Evolutionary conservation across 2,888 invertebrate species (phyloP).

Genomic region (Himalopsyche japonica): DNA sequence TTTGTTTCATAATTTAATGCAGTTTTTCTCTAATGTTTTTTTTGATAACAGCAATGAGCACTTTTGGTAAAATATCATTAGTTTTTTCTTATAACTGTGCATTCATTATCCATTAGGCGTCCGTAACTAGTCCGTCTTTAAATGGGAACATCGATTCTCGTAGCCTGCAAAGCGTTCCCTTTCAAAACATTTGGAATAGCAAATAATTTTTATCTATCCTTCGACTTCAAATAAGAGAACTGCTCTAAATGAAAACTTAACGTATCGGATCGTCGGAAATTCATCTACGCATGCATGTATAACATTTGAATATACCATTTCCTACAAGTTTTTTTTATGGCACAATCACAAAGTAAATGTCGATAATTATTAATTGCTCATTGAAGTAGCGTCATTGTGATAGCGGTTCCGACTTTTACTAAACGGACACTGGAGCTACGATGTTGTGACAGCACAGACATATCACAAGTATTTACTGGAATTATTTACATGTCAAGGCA

Average conservation of each 20-base stretch:
- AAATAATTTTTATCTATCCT: conserved; percentile 27
- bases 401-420: neutral
- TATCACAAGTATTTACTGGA: conserved; percentile 35
- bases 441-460: conserved; percentile 28
- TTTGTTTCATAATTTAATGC: conserved; percentile 52
- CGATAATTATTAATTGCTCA: conserved; percentile 2
- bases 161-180: conserved; percentile 7
- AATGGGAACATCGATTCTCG: conserved; percentile 15
- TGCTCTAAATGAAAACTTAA: conserved; percentile 25
- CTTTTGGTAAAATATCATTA: conserved; percentile 66
- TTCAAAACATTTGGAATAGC: conserved; percentile 22
- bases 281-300: conserved; percentile 24
- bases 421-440: neutral
- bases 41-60: conserved; percentile 69
- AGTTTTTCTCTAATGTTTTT: conserved; percentile 59
- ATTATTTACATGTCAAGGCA: conserved; percentile 38
- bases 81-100: conserved; percentile 44
- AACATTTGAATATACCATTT: conserved; percentile 27
- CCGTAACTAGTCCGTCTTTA: conserved; percentile 27
- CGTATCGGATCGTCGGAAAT: conserved; percentile 13
- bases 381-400: neutral
- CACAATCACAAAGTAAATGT: conserved; percentile 32
- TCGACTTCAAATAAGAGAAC: conserved; percentile 25
- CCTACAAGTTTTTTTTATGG: conserved; percentile 31
- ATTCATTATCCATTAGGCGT: conserved; percentile 41